Percentiles rank a stretch among this genome's conserved stretches.
Evolutionary conservation across 2,797 vertebrate species (phyloP).

Genomic region (Mallotus villosus): DNA sequence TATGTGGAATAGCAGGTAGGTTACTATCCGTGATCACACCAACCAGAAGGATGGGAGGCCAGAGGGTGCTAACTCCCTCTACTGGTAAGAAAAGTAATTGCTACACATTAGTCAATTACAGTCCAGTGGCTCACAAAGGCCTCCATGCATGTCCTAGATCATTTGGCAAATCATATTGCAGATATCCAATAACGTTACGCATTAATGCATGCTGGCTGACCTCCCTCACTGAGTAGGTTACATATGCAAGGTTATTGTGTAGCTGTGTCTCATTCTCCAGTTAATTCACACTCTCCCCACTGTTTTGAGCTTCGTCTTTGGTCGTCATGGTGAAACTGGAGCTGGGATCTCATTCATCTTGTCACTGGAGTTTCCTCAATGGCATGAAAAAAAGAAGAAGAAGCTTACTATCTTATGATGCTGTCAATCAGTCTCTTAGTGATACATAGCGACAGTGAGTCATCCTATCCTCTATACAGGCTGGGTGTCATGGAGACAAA

Average conservation of each 20-base stretch:
- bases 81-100: background rate
- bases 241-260: background rate
- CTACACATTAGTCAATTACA: background rate
- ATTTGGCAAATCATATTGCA: background rate
- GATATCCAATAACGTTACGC: background rate
- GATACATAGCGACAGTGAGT: background rate
- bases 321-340: background rate
- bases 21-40: background rate
- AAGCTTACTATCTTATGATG: background rate
- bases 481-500: background rate
- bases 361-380: background rate
- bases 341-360: background rate
- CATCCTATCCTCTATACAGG: background rate
- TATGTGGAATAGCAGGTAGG: background rate
- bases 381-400: background rate
- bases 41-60: background rate
- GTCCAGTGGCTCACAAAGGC: background rate
- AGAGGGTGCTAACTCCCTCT: background rate
- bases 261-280: background rate
- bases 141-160: background rate
- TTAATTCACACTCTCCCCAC: background rate
- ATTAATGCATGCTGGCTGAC: background rate
- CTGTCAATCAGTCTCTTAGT: background rate
- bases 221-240: background rate
- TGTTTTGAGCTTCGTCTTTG: background rate